A percentile compares a stretch with the other conserved stretches of the same genome.
Conservation (phyloP, 1,140 invertebrate species). For the Calosoma granatense region DNA sequence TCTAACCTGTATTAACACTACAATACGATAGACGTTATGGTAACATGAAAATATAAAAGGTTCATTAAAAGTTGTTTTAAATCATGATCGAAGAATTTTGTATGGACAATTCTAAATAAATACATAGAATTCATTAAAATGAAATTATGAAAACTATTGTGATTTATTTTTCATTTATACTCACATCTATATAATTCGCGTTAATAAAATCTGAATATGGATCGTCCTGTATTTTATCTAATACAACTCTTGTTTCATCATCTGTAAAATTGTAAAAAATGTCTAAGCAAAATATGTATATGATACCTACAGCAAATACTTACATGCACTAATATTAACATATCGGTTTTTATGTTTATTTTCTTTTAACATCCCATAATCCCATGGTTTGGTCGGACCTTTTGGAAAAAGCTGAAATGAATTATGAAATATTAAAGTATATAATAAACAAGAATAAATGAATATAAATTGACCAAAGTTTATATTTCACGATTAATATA, state of each 20-base stretch:
- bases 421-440: too few species aligned
- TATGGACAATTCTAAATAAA: not conserved
- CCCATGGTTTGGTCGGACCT: slow-evolving; percentile 8
- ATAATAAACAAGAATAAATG: not conserved
- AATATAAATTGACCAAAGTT: not conserved
- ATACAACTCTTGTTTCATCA: slow-evolving; percentile 59
- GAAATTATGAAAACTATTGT: not conserved
- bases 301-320: slow-evolving; percentile 20
- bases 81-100: not conserved
- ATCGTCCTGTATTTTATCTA: slow-evolving; percentile 46
- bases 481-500: not conserved
- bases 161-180: slow-evolving; percentile 15
- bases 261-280: slow-evolving; percentile 36
- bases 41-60: too few species aligned
- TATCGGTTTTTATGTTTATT: slow-evolving; percentile 66
- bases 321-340: slow-evolving; percentile 64
- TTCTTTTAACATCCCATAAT: slow-evolving; percentile 4
- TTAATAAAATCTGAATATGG: slow-evolving; percentile 59
- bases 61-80: not conserved
- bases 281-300: not conserved
- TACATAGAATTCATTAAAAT: not conserved
- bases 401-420: not conserved
- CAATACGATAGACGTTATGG: too few species aligned
- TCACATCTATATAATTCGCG: slow-evolving; percentile 64
- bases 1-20: not conserved